Base-by-base conservation (phyloP, 2,113 vertebrate species). In the Nematolebias whitei region DNA sequence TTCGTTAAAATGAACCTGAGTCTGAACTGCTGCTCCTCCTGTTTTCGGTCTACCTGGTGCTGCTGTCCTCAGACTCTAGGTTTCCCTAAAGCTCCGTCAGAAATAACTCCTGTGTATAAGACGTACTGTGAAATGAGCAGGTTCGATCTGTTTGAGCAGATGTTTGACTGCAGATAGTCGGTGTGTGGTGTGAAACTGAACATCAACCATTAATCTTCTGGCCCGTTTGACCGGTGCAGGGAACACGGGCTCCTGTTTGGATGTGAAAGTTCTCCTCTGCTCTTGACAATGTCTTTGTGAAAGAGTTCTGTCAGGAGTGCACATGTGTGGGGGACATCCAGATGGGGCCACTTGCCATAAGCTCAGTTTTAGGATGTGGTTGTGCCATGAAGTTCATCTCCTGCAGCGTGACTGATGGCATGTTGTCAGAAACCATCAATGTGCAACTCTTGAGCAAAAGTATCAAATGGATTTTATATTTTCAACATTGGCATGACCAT, bases 331-430 rank as follows among this genome's bases (percentile, higher is more conserved):
- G n/a, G 19, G 23, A 51, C 47, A 54, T 85, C 73, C 84, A 86
- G 85, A 88, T 85, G 76, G 76, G 85, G 41, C 77, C 29, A 14
- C 5, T 9, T 63, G 70, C 80, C 82, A 68, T 49, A 14, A 71
- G 79, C 58, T 20, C 1, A 4, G 57, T 39, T 49, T 12, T 24
- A 38, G 62, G 62, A 71, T 19, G 26, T 49, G 78, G 70, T 64
- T 81, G 80, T 80, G 53, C 71, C 65, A 55, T 45, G 41, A 72
- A 65, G 58, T 68, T 44, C 53, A 51, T 20, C 53, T 67, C 65
- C 62, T 74, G 43, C 63, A 38, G 69, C 55, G 45, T 51, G 57
- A 4, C 49, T 35, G 66, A 53, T 61, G 71, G 47, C 72, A 67
- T 52, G 35, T 64, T 82, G 78, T 74, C 73, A 62, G 43, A 6